Evolutionary conservation across 2,888 invertebrate species (phyloP).

Genomic region (Neoascia interrupta): DNA sequence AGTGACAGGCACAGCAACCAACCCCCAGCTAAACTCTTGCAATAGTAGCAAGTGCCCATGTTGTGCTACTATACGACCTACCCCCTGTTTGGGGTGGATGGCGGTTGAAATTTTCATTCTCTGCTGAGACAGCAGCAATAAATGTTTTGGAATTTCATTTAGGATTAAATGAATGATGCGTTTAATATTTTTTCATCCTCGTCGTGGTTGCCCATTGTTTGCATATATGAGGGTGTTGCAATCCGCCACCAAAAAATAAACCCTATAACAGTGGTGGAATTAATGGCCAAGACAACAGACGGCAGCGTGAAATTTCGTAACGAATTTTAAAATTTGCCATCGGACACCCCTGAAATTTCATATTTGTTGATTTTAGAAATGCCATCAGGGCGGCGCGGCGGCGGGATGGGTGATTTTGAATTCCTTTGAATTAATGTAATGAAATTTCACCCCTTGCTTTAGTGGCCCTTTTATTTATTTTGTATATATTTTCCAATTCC

Average conservation of each 20-base stretch:
- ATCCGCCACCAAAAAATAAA: not conserved
- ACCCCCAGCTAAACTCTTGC: slow-evolving; percentile 28
- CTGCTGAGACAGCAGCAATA: slow-evolving; percentile 58
- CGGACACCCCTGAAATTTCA: slow-evolving; percentile 49
- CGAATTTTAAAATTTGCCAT: slow-evolving; percentile 61
- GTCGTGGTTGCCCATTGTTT: slow-evolving; percentile 57
- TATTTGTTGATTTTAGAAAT: slow-evolving; percentile 64
- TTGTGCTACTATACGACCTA: too few relatives aligned
- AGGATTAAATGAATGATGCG: slow-evolving; percentile 64
- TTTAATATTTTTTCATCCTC: slow-evolving; percentile 55
- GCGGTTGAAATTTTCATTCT: slow-evolving; percentile 41
- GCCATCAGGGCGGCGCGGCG: slow-evolving; percentile 29
- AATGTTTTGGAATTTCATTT: slow-evolving; percentile 70
- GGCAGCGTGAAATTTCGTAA: slow-evolving; percentile 69
- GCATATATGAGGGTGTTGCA: slow-evolving; percentile 35
- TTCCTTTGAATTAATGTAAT: slow-evolving; percentile 64
- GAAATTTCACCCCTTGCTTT: slow-evolving; percentile 60
- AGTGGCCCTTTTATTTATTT: slow-evolving; percentile 45
- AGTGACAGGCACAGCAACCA: slow-evolving; percentile 3
- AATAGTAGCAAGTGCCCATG: slow-evolving; percentile 27
- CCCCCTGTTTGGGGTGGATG: not conserved
- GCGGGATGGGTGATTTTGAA: slow-evolving; percentile 15
- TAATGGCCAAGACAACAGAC: slow-evolving; percentile 59
- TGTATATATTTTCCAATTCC: slow-evolving; percentile 20
- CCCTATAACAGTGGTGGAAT: slow-evolving; percentile 38